Evolutionary conservation across 2,113 vertebrate species (phyloP).

Genomic region (Oriolus oriolus): DNA sequence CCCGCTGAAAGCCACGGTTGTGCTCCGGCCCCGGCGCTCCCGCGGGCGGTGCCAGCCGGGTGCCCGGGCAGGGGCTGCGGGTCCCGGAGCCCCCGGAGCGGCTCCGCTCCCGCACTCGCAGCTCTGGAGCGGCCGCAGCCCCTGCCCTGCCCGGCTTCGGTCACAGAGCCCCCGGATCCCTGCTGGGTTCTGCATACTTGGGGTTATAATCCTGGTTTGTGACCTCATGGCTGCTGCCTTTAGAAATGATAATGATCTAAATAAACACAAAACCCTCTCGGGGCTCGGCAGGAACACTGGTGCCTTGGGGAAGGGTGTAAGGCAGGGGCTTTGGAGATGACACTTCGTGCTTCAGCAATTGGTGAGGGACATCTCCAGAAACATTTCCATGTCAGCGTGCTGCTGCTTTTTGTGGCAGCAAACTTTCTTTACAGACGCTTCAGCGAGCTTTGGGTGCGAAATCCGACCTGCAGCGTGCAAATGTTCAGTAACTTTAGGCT

Average conservation of each 20-base stretch:
- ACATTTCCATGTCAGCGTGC: background rate
- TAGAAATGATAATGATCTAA: background rate
- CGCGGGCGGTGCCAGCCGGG: background rate
- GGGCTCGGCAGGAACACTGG: background rate
- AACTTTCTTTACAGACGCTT: background rate
- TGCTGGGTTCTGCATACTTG: background rate
- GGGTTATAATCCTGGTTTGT: background rate
- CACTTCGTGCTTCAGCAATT: background rate
- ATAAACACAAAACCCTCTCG: background rate
- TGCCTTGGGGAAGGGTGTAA: background rate
- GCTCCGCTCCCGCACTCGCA: background rate
- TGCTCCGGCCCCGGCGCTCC: no score
- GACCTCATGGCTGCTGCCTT: constrained; percentile 25
- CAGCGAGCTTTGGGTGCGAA: background rate
- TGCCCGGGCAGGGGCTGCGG: background rate
- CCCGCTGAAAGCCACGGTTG: background rate
- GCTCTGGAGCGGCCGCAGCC: background rate
- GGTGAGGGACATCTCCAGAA: background rate
- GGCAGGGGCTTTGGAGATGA: background rate
- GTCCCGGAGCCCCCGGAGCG: background rate
- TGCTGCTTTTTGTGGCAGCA: background rate
- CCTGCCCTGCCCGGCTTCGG: background rate
- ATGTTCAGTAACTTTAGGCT: background rate
- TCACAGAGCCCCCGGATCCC: background rate
- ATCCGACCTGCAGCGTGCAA: background rate